Evolutionary conservation across 2,888 invertebrate species (phyloP).

Genomic region (Sisyra nigra): DNA sequence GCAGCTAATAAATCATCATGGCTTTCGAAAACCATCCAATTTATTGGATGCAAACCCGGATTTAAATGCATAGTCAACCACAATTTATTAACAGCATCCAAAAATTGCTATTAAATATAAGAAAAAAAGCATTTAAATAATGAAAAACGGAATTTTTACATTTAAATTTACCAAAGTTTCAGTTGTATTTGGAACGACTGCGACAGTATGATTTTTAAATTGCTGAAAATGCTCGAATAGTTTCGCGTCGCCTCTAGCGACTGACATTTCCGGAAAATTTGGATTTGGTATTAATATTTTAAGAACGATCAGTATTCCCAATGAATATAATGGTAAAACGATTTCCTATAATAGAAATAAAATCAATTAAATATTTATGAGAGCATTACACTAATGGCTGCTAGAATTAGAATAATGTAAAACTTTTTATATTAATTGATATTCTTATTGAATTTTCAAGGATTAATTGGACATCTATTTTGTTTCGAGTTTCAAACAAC

Average conservation of each 20-base stretch:
- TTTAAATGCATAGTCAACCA: conserved; percentile 34
- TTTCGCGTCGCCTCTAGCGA: conserved; percentile 37
- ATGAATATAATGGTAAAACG: conserved; percentile 58
- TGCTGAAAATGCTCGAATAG: conserved; percentile 36
- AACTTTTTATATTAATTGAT: background rate
- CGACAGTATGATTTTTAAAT: conserved; percentile 43
- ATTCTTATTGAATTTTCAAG: background rate
- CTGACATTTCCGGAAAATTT: conserved; percentile 52
- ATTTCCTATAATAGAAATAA: conserved; percentile 44
- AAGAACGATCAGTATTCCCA: conserved; percentile 55
- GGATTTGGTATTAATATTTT: conserved; percentile 61
- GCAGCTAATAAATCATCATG: conserved; percentile 49
- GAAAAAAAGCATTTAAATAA: conserved; percentile 14
- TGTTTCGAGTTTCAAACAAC: no score
- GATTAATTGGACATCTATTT: no score
- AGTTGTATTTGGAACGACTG: conserved; percentile 48
- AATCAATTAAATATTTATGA: conserved; percentile 5
- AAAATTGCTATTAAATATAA: conserved; percentile 34
- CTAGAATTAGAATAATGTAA: no score
- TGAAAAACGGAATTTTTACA: conserved; percentile 6
- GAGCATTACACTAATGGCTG: background rate
- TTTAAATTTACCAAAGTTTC: conserved; percentile 27
- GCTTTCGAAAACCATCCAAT: conserved; percentile 46
- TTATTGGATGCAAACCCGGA: conserved; percentile 37
- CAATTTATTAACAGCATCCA: conserved; percentile 42